These are phyloP conservation scores for Montipora efflorescens DNA, from an alignment of 64 coral and sea anemone genomes.

Conservation along the genomic window DNA sequence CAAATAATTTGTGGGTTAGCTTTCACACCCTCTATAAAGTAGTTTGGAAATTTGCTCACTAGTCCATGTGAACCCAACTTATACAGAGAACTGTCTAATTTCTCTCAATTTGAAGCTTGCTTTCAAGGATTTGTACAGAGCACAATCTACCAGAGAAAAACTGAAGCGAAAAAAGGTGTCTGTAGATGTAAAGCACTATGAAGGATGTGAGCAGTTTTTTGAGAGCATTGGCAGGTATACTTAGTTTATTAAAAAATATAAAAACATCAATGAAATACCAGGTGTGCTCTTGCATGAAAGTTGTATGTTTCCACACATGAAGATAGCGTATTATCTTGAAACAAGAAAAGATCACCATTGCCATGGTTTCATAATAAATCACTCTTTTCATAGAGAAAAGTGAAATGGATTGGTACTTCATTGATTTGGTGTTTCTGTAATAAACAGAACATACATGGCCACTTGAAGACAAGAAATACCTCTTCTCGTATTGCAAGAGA, in stretches of 20 bases:
- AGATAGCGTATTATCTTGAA: not conserved
- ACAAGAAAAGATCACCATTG: too few relatives aligned
- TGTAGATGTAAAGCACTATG: not conserved
- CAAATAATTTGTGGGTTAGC: not conserved
- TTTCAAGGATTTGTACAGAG: not conserved
- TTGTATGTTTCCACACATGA: not conserved
- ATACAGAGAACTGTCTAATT: not conserved
- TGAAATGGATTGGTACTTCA: too few relatives aligned
- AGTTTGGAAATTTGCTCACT: not conserved
- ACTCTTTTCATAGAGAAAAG: too few relatives aligned
- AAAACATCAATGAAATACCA: not conserved
- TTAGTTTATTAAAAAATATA: not conserved
- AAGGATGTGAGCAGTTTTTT: too few relatives aligned
- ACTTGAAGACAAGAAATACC: too few relatives aligned
- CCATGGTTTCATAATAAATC: too few relatives aligned
- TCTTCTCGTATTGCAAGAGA: too few relatives aligned
- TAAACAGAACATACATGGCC: too few relatives aligned
- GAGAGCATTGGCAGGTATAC: not conserved
- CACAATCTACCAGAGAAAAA: not conserved
- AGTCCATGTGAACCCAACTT: not conserved
- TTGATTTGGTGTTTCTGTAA: too few relatives aligned
- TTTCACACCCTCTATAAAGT: not conserved
- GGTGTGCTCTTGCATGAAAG: not conserved
- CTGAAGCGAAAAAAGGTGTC: not conserved
- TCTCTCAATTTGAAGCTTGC: not conserved